These are phyloP conservation scores for Cardiocondyla obscurior DNA, from an alignment of 1,140 invertebrate genomes.

Conservation along the genomic window DNA sequence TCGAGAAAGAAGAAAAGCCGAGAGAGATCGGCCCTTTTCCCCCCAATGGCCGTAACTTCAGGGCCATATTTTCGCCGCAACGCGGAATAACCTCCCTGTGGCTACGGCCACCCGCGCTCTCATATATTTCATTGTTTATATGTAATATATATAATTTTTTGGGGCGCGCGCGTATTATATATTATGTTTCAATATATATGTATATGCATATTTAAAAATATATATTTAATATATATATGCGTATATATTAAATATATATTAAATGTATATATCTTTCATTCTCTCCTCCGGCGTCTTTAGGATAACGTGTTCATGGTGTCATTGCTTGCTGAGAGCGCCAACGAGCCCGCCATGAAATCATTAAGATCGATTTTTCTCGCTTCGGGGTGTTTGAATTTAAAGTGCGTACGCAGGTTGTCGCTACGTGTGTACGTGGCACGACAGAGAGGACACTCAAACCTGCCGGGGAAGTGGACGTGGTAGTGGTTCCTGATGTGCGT, in stretches of 20 bases:
- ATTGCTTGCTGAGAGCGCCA: constrained; percentile 84
- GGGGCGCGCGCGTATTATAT: constrained; percentile 52
- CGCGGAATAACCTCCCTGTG: constrained; percentile 56
- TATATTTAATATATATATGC: constrained; percentile 60
- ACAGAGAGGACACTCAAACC: constrained; percentile 94
- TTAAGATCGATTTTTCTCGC: constrained; percentile 91
- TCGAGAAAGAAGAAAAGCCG: constrained; percentile 75
- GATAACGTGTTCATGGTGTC: constrained; percentile 84
- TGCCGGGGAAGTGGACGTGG: constrained; percentile 94
- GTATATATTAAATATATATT: constrained; percentile 60
- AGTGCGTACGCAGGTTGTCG: constrained; percentile 94
- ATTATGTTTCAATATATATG: constrained; percentile 43
- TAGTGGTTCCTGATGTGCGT: constrained; percentile 96
- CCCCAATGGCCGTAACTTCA: constrained; percentile 57
- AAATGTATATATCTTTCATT: constrained; percentile 32
- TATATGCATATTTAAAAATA: constrained; percentile 52
- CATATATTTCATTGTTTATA: constrained; percentile 25
- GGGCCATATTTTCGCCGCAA: constrained; percentile 35
- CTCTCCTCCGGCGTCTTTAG: constrained; percentile 74
- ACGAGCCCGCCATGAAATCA: constrained; percentile 82
- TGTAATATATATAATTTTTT: constrained; percentile 48
- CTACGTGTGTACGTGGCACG: constrained; percentile 93
- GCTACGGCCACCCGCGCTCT: constrained; percentile 58
- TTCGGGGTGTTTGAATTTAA: constrained; percentile 94
- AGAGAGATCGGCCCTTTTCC: constrained; percentile 58